These are phyloP conservation scores for Metacarcinus magister DNA, from an alignment of 2,888 invertebrate species.

Conservation along the genomic window DNA sequence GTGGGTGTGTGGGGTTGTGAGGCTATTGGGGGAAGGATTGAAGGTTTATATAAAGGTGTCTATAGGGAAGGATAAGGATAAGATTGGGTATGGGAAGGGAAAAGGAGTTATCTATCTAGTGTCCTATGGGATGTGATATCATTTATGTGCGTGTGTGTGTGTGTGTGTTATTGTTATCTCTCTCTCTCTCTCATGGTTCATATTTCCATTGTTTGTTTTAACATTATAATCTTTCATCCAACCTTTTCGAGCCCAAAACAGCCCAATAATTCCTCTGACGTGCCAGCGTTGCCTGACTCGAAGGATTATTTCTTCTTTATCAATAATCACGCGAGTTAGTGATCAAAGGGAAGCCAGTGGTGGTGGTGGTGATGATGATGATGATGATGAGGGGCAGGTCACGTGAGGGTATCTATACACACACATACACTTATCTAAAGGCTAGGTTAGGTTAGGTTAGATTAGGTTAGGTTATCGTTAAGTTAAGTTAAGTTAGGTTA, in stretches of 20 bases:
- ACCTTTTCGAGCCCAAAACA: neutral
- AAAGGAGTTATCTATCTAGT: neutral
- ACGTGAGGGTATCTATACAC: neutral
- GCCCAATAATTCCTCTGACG: neutral
- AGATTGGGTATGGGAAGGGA: neutral
- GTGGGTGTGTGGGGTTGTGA: too few species aligned
- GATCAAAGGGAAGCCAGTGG: neutral
- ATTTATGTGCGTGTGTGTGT: neutral
- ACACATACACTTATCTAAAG: too few species aligned
- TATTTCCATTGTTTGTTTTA: neutral
- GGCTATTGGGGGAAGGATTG: too few species aligned
- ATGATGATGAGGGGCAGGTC: neutral
- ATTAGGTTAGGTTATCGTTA: too few species aligned
- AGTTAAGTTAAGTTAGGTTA: too few species aligned
- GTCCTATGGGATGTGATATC: neutral
- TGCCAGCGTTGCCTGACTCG: neutral
- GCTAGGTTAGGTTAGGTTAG: too few species aligned
- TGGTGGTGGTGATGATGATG: too few species aligned
- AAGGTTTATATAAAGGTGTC: neutral
- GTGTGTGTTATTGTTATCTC: neutral
- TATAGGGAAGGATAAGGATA: neutral
- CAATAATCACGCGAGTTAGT: neutral
- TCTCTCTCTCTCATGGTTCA: neutral
- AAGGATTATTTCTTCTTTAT: slow-evolving; percentile 26
- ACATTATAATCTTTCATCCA: neutral